phyloP scores from a whole-genome alignment of 2,797 vertebrate species.

The Monodelphis domestica region DNA sequence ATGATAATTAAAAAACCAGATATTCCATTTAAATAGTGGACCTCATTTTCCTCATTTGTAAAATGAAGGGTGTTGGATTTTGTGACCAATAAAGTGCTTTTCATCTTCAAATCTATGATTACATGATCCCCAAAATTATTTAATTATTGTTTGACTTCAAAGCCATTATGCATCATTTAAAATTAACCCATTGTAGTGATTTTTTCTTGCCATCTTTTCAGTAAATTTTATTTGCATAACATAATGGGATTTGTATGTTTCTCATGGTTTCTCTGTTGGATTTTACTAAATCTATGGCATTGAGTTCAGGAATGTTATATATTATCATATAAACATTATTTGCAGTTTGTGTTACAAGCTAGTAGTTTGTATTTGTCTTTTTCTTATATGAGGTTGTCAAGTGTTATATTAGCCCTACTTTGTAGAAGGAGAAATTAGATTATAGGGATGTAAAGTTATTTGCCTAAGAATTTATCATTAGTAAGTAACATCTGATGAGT shows the following conservation, averaged over 20 bases:
- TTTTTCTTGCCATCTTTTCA: constrained; percentile 1
- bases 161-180: neutral
- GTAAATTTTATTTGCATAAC: constrained; percentile 54
- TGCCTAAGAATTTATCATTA: neutral
- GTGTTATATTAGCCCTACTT: neutral
- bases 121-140: neutral
- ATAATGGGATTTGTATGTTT: constrained; percentile 22
- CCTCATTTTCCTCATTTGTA: neutral
- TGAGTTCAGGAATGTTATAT: neutral
- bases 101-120: neutral
- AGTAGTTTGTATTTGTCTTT: constrained; percentile 35
- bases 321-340: neutral
- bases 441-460: neutral
- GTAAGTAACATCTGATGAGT: neutral
- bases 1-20: neutral
- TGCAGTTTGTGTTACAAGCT: neutral
- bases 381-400: neutral
- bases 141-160: neutral
- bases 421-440: neutral
- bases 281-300: constrained; percentile 22
- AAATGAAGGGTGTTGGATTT: neutral
- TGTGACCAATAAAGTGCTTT: neutral
- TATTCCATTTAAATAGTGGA: neutral
- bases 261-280: neutral
- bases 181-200: constrained; percentile 9